Evolutionary conservation across 2,888 invertebrate species (phyloP).

Genomic region (Neria commutata): DNA sequence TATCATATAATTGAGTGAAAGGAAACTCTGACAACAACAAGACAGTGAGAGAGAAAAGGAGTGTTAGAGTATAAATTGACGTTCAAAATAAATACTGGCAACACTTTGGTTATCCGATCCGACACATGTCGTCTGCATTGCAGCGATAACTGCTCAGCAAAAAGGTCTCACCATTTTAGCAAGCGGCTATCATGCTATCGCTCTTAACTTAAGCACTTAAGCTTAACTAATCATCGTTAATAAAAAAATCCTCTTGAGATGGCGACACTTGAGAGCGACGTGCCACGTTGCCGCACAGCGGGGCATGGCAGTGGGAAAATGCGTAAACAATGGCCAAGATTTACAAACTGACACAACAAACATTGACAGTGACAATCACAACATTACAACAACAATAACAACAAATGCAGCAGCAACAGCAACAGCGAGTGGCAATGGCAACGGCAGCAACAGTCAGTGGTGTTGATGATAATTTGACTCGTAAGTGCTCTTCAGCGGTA

Average conservation of each 20-base stretch:
- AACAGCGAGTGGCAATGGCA: slow-evolving; percentile 34
- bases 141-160: too few relatives aligned
- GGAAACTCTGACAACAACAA: too few relatives aligned
- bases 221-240: slow-evolving; percentile 39
- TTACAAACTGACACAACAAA: slow-evolving; percentile 40
- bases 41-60: too few relatives aligned
- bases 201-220: slow-evolving; percentile 38
- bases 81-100: too few relatives aligned
- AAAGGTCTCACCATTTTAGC: too few relatives aligned
- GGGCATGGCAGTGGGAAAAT: slow-evolving; percentile 50
- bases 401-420: slow-evolving; percentile 12
- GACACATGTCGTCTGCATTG: too few relatives aligned
- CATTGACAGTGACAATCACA: slow-evolving; percentile 12
- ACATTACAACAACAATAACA: slow-evolving; percentile 28
- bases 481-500: slow-evolving; percentile 59
- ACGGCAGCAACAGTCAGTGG: slow-evolving; percentile 40
- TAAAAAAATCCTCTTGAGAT: not conserved
- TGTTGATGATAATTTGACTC: slow-evolving; percentile 50
- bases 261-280: slow-evolving; percentile 4
- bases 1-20: too few relatives aligned
- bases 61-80: too few relatives aligned
- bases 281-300: slow-evolving; percentile 33
- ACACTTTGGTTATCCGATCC: too few relatives aligned
- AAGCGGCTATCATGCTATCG: too few relatives aligned
- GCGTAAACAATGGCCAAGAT: slow-evolving; percentile 50